Evolutionary conservation across 2,888 invertebrate genomes (phyloP).

Genomic region (Candidula unifasciata): DNA sequence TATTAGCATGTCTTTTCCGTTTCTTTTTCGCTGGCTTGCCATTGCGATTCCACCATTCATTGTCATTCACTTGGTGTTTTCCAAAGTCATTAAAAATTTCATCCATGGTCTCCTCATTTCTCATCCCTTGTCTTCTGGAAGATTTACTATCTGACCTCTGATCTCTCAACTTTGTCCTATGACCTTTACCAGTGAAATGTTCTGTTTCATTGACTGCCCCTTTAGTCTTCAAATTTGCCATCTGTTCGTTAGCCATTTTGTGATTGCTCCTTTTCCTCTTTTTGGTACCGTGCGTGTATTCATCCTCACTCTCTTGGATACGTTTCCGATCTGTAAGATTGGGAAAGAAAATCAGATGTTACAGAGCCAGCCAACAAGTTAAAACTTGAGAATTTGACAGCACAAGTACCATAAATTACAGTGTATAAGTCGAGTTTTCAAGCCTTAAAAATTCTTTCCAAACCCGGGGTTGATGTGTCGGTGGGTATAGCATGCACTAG

Average conservation of each 20-base stretch:
- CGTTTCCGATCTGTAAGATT: not conserved
- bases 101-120: not conserved
- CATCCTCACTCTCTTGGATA: too few relatives aligned
- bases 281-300: not conserved
- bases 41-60: constrained; percentile 30
- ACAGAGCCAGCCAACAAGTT: not conserved
- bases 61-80: constrained; percentile 36
- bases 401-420: too few relatives aligned
- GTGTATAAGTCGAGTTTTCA: too few relatives aligned
- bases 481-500: too few relatives aligned
- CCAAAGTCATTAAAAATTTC: constrained; percentile 19
- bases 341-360: too few relatives aligned
- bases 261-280: not conserved
- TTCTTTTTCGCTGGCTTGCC: not conserved
- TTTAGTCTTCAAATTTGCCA: not conserved
- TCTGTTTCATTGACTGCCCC: not conserved
- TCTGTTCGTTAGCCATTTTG: not conserved
- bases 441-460: too few relatives aligned
- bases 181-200: not conserved
- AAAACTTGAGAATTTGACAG: too few relatives aligned
- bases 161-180: not conserved
- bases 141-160: not conserved
- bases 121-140: not conserved
- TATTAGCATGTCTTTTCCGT: constrained; percentile 1
- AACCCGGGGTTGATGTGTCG: too few relatives aligned